Percentiles rank a stretch among this genome's conserved stretches.
Evolutionary conservation across 2,888 invertebrate species (phyloP).

Genomic region (Campoletis raptor): DNA sequence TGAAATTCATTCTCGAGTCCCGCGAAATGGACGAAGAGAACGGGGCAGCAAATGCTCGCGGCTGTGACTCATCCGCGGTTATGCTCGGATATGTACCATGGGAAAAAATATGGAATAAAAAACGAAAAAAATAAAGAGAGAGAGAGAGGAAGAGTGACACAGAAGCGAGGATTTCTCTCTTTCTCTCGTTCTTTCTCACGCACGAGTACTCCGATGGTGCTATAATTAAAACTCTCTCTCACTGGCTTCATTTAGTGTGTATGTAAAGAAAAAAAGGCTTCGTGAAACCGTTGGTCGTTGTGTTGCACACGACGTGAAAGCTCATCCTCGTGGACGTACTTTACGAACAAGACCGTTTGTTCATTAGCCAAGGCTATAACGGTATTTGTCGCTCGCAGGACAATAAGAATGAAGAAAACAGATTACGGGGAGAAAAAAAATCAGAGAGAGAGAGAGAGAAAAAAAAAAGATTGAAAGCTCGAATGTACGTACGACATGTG

Average conservation of each 20-base stretch:
- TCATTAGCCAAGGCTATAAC: constrained; percentile 40
- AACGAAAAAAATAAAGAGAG: constrained; percentile 4
- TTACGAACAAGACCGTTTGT: constrained; percentile 47
- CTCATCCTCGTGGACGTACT: constrained; percentile 43
- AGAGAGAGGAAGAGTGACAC: constrained; percentile 18
- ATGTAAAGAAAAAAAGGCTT: constrained; percentile 27
- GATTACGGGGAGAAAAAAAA: not conserved
- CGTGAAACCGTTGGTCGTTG: constrained; percentile 38
- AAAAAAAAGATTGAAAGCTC: not conserved
- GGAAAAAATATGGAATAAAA: constrained; percentile 37
- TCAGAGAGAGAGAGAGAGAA: not conserved
- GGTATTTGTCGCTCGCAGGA: constrained; percentile 27
- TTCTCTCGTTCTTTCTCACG: constrained; percentile 21
- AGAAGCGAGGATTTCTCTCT: constrained; percentile 20
- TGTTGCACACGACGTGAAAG: constrained; percentile 47
- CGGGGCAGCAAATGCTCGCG: constrained; percentile 35
- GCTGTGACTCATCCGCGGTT: constrained; percentile 61
- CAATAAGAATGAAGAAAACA: not conserved
- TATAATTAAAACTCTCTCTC: constrained; percentile 64
- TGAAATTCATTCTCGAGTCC: constrained; percentile 75
- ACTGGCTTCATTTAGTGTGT: constrained; percentile 55
- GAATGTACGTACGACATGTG: constrained; percentile 10
- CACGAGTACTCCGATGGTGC: constrained; percentile 52
- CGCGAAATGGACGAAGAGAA: constrained; percentile 71
- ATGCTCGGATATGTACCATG: constrained; percentile 60